Conservation (phyloP, 2,797 vertebrate species). For the Cynodonichthys magdalenae region DNA sequence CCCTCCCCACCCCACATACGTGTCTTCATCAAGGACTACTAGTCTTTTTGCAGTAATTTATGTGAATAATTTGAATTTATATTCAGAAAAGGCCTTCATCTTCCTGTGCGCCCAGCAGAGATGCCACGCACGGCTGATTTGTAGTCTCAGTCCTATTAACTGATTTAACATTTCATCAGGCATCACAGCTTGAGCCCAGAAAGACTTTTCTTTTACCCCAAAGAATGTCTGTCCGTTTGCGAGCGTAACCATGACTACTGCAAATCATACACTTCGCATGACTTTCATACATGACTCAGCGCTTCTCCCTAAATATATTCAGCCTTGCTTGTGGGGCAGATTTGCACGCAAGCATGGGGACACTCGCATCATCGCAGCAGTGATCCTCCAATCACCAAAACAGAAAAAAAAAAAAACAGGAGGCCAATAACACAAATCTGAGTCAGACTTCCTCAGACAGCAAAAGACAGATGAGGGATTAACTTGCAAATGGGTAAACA, state of each 20-base stretch:
- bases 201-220: conserved; percentile 45
- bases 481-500: conserved; percentile 57
- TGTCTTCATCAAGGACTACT: conserved; percentile 53
- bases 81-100: conserved; percentile 47
- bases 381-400: conserved; percentile 9
- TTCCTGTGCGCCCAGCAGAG: conserved; percentile 49
- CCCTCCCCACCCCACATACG: conserved; percentile 17
- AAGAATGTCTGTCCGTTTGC: conserved; percentile 41
- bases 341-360: conserved; percentile 22
- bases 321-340: conserved; percentile 35
- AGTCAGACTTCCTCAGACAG: conserved; percentile 49
- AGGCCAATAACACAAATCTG: conserved; percentile 30
- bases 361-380: conserved; percentile 1
- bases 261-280: conserved; percentile 50
- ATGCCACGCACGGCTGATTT: conserved; percentile 68
- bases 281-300: conserved; percentile 45
- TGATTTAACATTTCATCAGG: conserved; percentile 79
- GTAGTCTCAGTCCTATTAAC: conserved; percentile 60
- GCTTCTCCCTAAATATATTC: conserved; percentile 50
- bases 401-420: conserved; percentile 22
- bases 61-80: conserved; percentile 64
- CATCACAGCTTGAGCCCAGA: conserved; percentile 69
- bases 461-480: conserved; percentile 27
- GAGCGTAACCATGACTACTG: conserved; percentile 67
- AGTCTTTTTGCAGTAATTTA: conserved; percentile 49